phyloP scores from a whole-genome alignment of 2,797 vertebrate species.

The Acridotheres tristis region DNA sequence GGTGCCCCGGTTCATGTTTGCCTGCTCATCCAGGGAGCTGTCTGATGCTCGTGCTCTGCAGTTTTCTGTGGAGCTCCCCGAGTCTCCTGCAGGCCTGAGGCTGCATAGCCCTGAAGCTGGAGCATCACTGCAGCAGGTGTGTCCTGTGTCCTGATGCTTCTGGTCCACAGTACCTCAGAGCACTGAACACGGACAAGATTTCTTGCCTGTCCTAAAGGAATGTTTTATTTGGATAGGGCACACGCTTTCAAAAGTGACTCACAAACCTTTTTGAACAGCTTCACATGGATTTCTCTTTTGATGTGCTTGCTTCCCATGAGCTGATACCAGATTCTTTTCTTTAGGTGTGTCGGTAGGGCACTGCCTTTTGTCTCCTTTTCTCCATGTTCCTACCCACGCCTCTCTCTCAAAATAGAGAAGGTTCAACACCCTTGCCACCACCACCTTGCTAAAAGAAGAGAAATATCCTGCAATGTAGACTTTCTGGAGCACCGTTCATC shows the following conservation, averaged over 20 bases:
- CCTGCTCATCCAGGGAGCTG: neutral
- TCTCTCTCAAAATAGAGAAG: neutral
- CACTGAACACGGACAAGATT: neutral
- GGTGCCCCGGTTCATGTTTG: neutral
- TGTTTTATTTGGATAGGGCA: neutral
- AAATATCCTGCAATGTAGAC: neutral
- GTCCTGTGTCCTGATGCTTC: neutral
- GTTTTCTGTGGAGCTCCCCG: neutral
- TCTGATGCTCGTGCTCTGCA: neutral
- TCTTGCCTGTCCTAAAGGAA: neutral
- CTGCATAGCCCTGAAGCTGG: neutral
- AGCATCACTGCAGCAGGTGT: neutral
- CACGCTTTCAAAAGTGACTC: neutral
- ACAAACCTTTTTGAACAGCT: neutral
- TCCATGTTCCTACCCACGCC: neutral
- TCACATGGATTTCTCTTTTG: neutral
- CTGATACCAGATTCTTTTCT: neutral
- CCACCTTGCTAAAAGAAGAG: neutral
- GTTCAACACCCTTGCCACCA: neutral
- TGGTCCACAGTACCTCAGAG: accelerated
- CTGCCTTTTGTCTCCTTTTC: neutral
- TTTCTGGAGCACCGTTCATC: neutral
- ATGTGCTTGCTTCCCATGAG: neutral
- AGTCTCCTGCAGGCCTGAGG: neutral
- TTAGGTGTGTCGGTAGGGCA: neutral